Percentiles rank a stretch among this genome's conserved stretches.
phyloP scores from a whole-genome alignment of 37 sponge, comb jelly and placozoan species.

The Halisarca cf. caerulea region DNA sequence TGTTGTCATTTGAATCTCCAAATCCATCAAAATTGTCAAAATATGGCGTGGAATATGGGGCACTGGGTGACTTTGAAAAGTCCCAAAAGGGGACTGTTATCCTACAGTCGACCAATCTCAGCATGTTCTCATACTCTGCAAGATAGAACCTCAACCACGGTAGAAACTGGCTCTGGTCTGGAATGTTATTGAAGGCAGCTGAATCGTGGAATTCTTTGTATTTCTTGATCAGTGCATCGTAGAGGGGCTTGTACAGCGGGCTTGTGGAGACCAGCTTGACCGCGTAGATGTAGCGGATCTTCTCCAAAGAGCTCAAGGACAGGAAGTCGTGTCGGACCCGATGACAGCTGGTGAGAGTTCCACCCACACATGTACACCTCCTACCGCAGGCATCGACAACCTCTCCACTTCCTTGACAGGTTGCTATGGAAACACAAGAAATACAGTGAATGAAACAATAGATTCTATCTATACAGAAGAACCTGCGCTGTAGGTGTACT shows the following conservation, averaged over 20 bases:
- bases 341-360: constrained; percentile 43
- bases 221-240: constrained; percentile 46
- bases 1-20: constrained; percentile 42
- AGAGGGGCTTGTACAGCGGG: constrained; percentile 54
- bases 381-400: constrained; percentile 48
- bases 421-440: constrained; percentile 1
- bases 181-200: constrained; percentile 32
- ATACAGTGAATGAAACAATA: too few species aligned
- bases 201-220: constrained; percentile 36
- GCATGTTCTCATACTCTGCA: constrained; percentile 71
- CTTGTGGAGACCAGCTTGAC: constrained; percentile 44
- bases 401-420: constrained; percentile 20
- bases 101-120: constrained; percentile 53
- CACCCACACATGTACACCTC: constrained; percentile 54
- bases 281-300: constrained; percentile 48
- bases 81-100: constrained; percentile 79
- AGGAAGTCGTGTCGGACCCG: constrained; percentile 63
- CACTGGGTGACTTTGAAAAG: constrained; percentile 57
- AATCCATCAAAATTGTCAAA: constrained; percentile 62
- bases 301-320: constrained; percentile 35
- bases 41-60: constrained; percentile 56
- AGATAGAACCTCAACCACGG: constrained; percentile 62
- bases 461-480: too few species aligned
- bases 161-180: constrained; percentile 59
- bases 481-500: too few species aligned